These are phyloP conservation scores for Diaprepes abbreviatus DNA, from an alignment of 2,888 invertebrate species.

Conservation along the genomic window DNA sequence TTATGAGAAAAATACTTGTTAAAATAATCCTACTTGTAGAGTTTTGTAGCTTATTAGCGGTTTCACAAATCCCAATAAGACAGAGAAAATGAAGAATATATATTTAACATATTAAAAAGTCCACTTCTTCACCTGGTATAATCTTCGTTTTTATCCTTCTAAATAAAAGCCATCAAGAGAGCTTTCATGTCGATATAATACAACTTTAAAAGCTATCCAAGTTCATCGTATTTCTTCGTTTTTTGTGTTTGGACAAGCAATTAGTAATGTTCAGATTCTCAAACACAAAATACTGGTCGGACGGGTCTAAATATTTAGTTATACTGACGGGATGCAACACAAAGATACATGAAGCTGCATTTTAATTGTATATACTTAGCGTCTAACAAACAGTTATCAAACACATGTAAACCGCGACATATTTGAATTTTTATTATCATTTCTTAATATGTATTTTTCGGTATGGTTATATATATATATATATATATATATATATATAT, in stretches of 20 bases:
- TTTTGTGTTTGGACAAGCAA: constrained; percentile 46
- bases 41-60: no score
- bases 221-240: constrained; percentile 13
- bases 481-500: no score
- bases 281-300: constrained; percentile 41
- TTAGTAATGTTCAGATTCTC: constrained; percentile 44
- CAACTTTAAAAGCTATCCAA: constrained; percentile 28
- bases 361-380: constrained; percentile 1
- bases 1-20: no score
- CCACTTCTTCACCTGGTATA: neutral
- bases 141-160: neutral
- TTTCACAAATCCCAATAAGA: no score
- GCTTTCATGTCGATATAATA: constrained; percentile 11
- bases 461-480: no score
- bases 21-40: no score
- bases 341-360: constrained; percentile 9
- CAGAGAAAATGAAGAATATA: no score
- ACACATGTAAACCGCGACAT: no score
- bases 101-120: no score
- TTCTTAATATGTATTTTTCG: no score
- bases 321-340: constrained; percentile 19
- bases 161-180: constrained; percentile 3
- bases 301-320: constrained; percentile 41
- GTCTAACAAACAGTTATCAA: neutral
- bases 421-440: no score